Evolutionary conservation across 2,797 vertebrate genomes (phyloP), one percentile per base, ranked within the genome.

Genomic region (Microctenopoma steveboyesi): DNA sequence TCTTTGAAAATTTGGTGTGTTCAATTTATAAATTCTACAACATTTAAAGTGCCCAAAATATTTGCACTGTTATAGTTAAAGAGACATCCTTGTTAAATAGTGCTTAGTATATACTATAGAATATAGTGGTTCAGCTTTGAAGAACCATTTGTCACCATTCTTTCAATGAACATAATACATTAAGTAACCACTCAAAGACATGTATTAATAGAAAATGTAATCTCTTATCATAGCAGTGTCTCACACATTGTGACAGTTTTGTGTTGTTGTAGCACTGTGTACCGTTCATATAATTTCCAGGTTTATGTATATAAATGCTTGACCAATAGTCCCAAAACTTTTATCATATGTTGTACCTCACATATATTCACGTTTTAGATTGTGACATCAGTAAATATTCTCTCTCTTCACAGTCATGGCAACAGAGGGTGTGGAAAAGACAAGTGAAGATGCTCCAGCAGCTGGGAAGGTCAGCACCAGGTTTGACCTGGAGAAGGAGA

Each of bases 401-500:
- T 30, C 66, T 70, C 7, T 48, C 4, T 13, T 37, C 4, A 42
- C 53, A 91, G 92, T 74, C 55, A 94, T 95, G 94, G 86, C 91
- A 55, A 85, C 92, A 35, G 94, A 94, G 48, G 76, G 52, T 51
- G 84, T 79, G 12, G 93, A 94, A 74, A 93, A 93, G 72, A 64
- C 85, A 0, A 88, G 66, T 39, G 95, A 95, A 46, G 92, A 95
- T 27, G 85, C 82, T 4, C 87, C 90, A 15, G 72, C 78, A 4
- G 14, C 86, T 1, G 93, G 92, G 6, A 88, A 85, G 42, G 76
- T 79, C 48, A 86, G 90, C 49, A 92, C 88, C 51, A 88, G 92
- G 47, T 98, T 95, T 74, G 97, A 99, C 78, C 86, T 99, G 85
- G 98, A 98, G 75, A 95, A 95, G 72, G 98, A 99, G 92, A 99